These are phyloP conservation scores for Drosophila leonis DNA, from an alignment of 2,888 invertebrate species.

Conservation along the genomic window DNA sequence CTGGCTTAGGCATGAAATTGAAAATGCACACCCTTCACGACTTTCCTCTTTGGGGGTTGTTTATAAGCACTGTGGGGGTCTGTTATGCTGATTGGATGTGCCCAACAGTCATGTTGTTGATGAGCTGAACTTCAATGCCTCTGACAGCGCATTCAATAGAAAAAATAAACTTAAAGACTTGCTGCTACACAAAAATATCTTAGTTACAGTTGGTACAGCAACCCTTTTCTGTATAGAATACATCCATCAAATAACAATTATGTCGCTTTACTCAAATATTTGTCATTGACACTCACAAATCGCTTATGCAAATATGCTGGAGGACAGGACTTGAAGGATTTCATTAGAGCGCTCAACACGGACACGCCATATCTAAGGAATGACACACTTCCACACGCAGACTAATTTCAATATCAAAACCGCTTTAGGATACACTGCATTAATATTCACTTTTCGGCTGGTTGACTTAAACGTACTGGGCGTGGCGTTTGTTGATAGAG, in stretches of 20 bases:
- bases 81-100: conserved; percentile 61
- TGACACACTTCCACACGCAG: conserved; percentile 7
- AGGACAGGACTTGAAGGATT: conserved; percentile 33
- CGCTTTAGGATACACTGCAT: conserved; percentile 53
- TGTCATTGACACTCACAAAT: conserved; percentile 54
- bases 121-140: conserved; percentile 34
- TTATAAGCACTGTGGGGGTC: conserved; percentile 8
- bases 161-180: conserved; percentile 10
- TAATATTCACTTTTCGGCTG: conserved; percentile 65
- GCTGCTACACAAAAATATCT: background rate
- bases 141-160: conserved; percentile 12
- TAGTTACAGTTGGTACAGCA: conserved; percentile 1
- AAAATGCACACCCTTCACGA: conserved; percentile 46
- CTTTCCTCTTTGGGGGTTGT: conserved; percentile 4
- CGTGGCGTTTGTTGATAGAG: conserved; percentile 55
- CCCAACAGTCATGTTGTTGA: conserved; percentile 31
- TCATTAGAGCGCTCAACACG: conserved; percentile 45
- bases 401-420: conserved; percentile 74
- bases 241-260: conserved; percentile 58
- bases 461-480: conserved; percentile 41
- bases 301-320: conserved; percentile 70
- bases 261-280: conserved; percentile 59
- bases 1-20: conserved; percentile 71
- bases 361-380: conserved; percentile 56
- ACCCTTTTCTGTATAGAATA: conserved; percentile 8